Evolutionary conservation across 2,113 vertebrate species (phyloP).

Genomic region (Mugil cephalus): DNA sequence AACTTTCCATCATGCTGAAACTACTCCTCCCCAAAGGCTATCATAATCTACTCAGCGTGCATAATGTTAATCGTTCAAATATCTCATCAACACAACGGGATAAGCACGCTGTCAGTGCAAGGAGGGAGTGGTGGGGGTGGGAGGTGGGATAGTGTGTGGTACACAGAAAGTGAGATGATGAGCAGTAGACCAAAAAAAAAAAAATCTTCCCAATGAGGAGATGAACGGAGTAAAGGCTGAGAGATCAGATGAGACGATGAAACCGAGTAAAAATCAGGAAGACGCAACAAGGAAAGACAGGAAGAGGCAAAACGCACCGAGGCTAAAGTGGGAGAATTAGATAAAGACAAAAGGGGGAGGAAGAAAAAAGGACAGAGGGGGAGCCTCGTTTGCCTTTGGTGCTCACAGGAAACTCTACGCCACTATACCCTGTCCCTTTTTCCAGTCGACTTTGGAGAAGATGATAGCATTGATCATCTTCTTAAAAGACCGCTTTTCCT

Average conservation of each 20-base stretch:
- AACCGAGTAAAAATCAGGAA: conserved; percentile 43
- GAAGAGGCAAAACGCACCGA: conserved; percentile 44
- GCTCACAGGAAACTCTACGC: conserved; percentile 72
- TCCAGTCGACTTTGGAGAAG: conserved; percentile 67
- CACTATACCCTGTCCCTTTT: conserved; percentile 41
- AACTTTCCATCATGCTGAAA: conserved; percentile 64
- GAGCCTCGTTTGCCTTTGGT: conserved; percentile 47
- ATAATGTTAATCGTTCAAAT: conserved; percentile 60
- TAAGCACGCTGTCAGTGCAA: conserved; percentile 40
- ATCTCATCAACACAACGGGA: conserved; percentile 60
- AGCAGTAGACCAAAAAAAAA: not conserved
- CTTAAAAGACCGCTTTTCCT: conserved; percentile 74
- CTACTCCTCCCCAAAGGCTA: conserved; percentile 59
- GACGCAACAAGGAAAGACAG: conserved; percentile 15
- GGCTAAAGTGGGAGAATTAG: conserved; percentile 42
- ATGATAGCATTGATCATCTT: conserved; percentile 82
- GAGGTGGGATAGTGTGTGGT: conserved; percentile 11
- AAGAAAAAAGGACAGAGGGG: conserved; percentile 19
- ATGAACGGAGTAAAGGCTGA: conserved; percentile 15
- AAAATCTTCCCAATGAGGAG: not conserved
- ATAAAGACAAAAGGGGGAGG: conserved; percentile 35
- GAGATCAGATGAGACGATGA: conserved; percentile 33
- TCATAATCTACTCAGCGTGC: conserved; percentile 66
- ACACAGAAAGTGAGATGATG: conserved; percentile 2
- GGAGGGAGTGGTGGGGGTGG: conserved; percentile 15